Percentiles rank a stretch among this genome's conserved stretches.
These are phyloP conservation scores for Tricholaema leucomelas DNA, from an alignment of 2,113 vertebrate species.

Conservation along the genomic window DNA sequence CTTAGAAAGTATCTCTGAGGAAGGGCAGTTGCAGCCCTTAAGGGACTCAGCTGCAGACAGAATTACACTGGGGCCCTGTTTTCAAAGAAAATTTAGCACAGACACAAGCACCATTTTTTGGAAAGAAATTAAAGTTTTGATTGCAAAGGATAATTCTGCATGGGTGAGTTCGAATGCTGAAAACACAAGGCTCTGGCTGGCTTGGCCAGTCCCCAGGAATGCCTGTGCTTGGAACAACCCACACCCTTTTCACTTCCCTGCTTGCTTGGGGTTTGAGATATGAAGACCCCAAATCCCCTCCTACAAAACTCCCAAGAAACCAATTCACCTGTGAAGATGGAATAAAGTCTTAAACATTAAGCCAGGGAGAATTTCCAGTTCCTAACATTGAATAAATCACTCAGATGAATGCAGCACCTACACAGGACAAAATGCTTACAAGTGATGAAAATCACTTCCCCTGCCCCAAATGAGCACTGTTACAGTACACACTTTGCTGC, in stretches of 20 bases:
- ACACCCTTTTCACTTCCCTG: background rate
- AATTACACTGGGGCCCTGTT: background rate
- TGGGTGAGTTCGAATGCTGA: background rate
- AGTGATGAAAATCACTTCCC: background rate
- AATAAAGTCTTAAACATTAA: background rate
- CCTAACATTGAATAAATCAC: background rate
- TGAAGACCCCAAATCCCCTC: conserved; percentile 25
- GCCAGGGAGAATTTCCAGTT: background rate
- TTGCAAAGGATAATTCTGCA: background rate
- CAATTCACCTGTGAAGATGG: background rate
- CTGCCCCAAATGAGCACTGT: background rate
- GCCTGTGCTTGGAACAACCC: background rate
- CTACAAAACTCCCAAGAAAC: background rate
- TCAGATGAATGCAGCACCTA: background rate
- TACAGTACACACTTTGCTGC: background rate
- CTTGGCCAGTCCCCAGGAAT: rapidly evolving
- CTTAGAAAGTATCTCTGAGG: background rate
- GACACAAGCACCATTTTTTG: background rate
- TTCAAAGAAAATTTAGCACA: background rate
- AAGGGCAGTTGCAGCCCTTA: background rate
- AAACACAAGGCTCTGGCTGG: background rate
- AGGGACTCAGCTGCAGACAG: background rate
- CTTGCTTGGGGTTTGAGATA: background rate
- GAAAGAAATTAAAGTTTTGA: background rate
- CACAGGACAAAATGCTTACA: background rate